Conservation (phyloP, 2,113 vertebrate genomes). For the Arvicanthis niloticus region DNA sequence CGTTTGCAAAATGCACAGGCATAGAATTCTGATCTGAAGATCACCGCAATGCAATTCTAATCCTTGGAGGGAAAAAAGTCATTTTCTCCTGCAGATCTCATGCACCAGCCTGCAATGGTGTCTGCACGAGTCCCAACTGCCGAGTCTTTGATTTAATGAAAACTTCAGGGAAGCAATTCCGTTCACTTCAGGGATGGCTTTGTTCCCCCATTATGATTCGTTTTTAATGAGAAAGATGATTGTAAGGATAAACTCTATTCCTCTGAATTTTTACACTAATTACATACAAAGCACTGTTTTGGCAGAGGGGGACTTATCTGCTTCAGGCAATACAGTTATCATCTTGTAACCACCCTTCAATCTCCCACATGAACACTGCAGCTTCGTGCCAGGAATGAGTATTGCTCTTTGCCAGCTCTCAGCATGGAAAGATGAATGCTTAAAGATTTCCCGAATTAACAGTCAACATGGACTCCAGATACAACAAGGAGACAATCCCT, state of each 20-base stretch:
- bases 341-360: conserved; percentile 88
- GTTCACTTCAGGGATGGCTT: conserved; percentile 83
- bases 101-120: conserved; percentile 64
- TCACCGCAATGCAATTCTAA: conserved; percentile 62
- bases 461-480: conserved; percentile 72
- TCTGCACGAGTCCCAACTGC: conserved; percentile 75
- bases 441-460: conserved; percentile 85
- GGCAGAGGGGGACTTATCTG: conserved; percentile 84
- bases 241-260: conserved; percentile 86
- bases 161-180: conserved; percentile 83
- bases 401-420: conserved; percentile 79
- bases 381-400: conserved; percentile 84
- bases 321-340: conserved; percentile 88
- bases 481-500: conserved; percentile 67
- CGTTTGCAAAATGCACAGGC: neutral
- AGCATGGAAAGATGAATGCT: conserved; percentile 83
- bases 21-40: conserved; percentile 25
- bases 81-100: conserved; percentile 46
- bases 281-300: conserved; percentile 87
- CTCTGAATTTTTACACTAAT: conserved; percentile 87
- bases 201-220: conserved; percentile 86
- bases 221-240: conserved; percentile 87
- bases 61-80: conserved; percentile 15
- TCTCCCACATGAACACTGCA: conserved; percentile 77
- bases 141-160: conserved; percentile 85